Percentiles rank a stretch among this genome's conserved stretches.
Evolutionary conservation across 2,888 invertebrate species (phyloP).

Genomic region (Cylloceria caligata): DNA sequence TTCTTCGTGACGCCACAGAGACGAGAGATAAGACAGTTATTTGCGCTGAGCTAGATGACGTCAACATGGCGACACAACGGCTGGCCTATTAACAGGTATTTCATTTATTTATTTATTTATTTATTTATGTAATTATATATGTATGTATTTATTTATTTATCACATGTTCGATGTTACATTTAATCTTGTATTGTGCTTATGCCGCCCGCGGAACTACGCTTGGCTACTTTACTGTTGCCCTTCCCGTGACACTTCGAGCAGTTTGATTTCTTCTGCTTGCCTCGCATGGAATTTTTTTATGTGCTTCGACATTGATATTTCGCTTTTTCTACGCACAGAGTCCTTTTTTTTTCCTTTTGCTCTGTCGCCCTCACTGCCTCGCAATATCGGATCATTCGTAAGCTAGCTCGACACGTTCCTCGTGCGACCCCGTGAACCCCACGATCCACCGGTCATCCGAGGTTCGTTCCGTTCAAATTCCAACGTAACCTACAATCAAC

Average conservation of each 20-base stretch:
- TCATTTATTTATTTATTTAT: conserved; percentile 31
- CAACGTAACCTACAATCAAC: conserved; percentile 41
- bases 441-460: conserved; percentile 43
- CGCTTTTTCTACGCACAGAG: conserved; percentile 22
- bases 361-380: neutral
- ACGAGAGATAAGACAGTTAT: conserved; percentile 45
- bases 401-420: neutral
- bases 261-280: too few species aligned
- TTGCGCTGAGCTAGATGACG: conserved; percentile 59
- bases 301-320: neutral
- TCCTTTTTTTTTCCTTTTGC: conserved; percentile 4
- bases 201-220: neutral
- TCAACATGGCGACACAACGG: conserved; percentile 66
- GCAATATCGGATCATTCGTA: neutral
- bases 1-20: conserved; percentile 44
- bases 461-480: conserved; percentile 59
- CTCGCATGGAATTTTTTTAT: neutral
- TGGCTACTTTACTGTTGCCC: neutral
- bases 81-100: conserved; percentile 64
- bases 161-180: neutral
- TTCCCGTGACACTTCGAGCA: conserved; percentile 21
- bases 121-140: too few species aligned
- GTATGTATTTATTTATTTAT: too few species aligned
- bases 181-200: neutral
- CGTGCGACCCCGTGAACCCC: conserved; percentile 16